A percentile compares a stretch with the other conserved stretches of the same genome.
Conservation (phyloP, 2,113 vertebrate species). For the Tetrax tetrax region DNA sequence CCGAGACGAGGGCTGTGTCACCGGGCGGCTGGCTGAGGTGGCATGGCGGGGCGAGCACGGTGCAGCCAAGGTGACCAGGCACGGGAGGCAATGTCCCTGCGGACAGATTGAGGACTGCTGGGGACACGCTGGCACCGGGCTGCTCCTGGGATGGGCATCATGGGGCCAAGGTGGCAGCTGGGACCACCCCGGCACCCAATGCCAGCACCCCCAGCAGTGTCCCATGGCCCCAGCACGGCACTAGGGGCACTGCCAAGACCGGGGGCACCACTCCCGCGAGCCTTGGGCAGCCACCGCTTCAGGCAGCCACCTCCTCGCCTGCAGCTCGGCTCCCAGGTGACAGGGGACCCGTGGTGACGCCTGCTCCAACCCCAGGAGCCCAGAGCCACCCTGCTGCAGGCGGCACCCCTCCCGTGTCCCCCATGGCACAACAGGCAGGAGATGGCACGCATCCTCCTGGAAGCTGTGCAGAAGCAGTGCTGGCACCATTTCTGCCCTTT, state of each 20-base stretch:
- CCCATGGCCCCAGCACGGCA: not conserved
- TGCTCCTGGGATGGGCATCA: not conserved
- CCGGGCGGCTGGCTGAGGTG: rapidly evolving
- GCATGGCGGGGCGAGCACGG: not conserved
- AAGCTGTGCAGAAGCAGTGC: rapidly evolving
- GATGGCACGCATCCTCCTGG: not conserved
- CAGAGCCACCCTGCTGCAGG: not conserved
- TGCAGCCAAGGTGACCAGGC: not conserved
- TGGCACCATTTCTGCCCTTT: not conserved
- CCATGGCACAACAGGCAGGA: rapidly evolving
- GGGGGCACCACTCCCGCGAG: rapidly evolving
- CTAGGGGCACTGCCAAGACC: not conserved
- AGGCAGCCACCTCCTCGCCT: not conserved
- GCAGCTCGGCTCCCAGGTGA: not conserved
- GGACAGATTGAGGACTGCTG: rapidly evolving
- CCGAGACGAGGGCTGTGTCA: not conserved
- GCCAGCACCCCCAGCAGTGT: not conserved
- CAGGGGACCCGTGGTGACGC: rapidly evolving
- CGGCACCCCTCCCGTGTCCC: not conserved
- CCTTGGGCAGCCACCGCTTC: not conserved
- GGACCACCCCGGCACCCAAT: not conserved
- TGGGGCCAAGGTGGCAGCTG: rapidly evolving
- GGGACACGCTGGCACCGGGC: not conserved
- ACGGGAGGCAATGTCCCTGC: not conserved
- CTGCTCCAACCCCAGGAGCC: not conserved